phyloP scores from a whole-genome alignment of 2,113 vertebrate species.

The Lagopus leucura region DNA sequence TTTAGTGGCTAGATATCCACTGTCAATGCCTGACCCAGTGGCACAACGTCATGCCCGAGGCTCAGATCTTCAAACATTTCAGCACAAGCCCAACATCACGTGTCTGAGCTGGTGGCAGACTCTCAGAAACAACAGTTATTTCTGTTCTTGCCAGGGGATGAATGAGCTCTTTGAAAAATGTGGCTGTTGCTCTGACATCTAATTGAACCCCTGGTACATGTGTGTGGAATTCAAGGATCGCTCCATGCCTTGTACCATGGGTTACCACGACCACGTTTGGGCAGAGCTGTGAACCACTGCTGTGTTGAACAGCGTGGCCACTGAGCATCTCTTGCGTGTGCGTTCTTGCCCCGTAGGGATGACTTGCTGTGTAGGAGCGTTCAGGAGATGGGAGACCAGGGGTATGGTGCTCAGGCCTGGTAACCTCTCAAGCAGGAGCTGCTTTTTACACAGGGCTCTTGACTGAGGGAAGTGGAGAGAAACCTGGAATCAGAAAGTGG shows the following conservation, averaged over 20 bases:
- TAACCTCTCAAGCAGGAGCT: not conserved
- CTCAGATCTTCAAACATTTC: not conserved
- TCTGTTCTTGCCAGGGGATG: not conserved
- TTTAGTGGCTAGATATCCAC: not conserved
- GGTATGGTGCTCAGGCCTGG: not conserved
- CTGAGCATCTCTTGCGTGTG: not conserved
- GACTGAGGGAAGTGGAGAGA: not conserved
- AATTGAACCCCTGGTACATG: not conserved
- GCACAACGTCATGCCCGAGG: not conserved
- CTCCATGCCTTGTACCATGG: not conserved
- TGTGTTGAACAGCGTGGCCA: not conserved
- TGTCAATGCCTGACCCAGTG: not conserved
- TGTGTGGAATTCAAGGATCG: not conserved
- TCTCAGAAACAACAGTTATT: not conserved
- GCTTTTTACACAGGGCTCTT: slow-evolving; percentile 52
- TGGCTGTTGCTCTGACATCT: not conserved
- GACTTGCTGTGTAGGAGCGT: not conserved
- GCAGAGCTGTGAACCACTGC: not conserved
- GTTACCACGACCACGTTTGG: not conserved
- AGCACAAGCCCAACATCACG: accelerated
- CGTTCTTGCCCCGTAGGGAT: not conserved
- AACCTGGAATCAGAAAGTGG: slow-evolving; percentile 38
- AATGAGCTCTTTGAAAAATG: not conserved
- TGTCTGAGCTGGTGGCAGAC: not conserved
- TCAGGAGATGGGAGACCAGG: not conserved